A percentile compares a stretch with the other conserved stretches of the same genome.
Evolutionary conservation across 2,797 vertebrate genomes (phyloP).

Genomic region (Propithecus deckenii): DNA sequence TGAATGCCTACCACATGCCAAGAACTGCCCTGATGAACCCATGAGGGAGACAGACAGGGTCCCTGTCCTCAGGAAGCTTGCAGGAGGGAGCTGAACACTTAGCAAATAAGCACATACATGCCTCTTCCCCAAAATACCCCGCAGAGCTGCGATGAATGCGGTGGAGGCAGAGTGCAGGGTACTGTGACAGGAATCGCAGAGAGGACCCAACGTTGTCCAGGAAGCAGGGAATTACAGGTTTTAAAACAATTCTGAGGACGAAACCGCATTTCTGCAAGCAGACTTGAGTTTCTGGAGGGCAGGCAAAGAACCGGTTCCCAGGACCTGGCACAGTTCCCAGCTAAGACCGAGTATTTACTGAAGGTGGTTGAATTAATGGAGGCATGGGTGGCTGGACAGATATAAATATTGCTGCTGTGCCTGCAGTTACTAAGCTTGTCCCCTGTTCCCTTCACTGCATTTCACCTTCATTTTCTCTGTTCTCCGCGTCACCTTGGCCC

Average conservation of each 20-base stretch:
- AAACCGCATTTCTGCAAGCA: neutral
- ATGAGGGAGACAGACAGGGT: neutral
- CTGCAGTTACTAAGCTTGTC: neutral
- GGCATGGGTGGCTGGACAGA: rapidly evolving
- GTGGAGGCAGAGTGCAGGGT: rapidly evolving
- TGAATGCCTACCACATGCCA: neutral
- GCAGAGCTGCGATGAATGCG: no score
- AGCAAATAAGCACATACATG: neutral
- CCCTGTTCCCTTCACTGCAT: neutral
- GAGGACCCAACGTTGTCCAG: rapidly evolving
- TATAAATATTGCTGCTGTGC: neutral
- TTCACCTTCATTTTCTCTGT: neutral
- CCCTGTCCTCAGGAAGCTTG: neutral
- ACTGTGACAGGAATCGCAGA: rapidly evolving
- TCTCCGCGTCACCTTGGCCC: neutral
- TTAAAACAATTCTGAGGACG: neutral
- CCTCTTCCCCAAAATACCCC: neutral
- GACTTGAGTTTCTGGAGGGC: neutral
- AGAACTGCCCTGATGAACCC: neutral
- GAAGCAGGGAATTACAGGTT: neutral
- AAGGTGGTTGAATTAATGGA: neutral
- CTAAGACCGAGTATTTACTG: neutral
- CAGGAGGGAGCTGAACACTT: neutral
- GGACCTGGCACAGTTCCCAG: neutral
- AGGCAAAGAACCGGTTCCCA: neutral